Evolutionary conservation across 2,113 vertebrate species (phyloP).

Genomic region (Charina bottae): DNA sequence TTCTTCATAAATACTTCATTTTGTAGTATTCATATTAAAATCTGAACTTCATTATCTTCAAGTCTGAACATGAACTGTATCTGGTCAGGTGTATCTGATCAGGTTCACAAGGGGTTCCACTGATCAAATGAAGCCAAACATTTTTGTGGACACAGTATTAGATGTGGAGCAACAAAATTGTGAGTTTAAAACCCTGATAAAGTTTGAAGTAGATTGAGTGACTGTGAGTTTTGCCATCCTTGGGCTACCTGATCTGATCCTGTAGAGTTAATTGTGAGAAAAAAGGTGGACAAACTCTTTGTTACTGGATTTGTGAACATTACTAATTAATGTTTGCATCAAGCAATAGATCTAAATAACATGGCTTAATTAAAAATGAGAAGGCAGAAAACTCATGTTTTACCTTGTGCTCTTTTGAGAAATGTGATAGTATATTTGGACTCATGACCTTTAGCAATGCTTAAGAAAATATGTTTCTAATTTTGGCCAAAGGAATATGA

Average conservation of each 20-base stretch:
- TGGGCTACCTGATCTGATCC: not conserved
- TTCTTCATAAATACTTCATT: constrained; percentile 23
- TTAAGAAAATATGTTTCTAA: not conserved
- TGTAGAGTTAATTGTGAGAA: not conserved
- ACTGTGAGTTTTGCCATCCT: too few species aligned
- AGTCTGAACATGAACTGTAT: not conserved
- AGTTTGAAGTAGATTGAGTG: not conserved
- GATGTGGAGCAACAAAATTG: not conserved
- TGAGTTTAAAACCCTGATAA: not conserved
- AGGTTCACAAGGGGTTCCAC: not conserved
- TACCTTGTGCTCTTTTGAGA: not conserved
- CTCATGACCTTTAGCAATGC: not conserved
- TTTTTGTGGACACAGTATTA: not conserved
- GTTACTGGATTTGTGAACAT: not conserved
- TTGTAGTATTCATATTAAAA: not conserved
- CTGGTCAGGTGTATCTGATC: not conserved
- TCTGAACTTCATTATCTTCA: not conserved
- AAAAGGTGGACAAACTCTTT: not conserved
- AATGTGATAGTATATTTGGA: not conserved
- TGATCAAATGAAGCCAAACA: not conserved
- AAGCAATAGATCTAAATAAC: not conserved
- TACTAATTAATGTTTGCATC: not conserved
- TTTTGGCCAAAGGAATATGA: too few species aligned
- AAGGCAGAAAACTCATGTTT: not conserved
- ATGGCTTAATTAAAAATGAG: not conserved